phyloP scores from a whole-genome alignment of 2,113 vertebrate genomes.

The Hippocampus abdominalis region DNA sequence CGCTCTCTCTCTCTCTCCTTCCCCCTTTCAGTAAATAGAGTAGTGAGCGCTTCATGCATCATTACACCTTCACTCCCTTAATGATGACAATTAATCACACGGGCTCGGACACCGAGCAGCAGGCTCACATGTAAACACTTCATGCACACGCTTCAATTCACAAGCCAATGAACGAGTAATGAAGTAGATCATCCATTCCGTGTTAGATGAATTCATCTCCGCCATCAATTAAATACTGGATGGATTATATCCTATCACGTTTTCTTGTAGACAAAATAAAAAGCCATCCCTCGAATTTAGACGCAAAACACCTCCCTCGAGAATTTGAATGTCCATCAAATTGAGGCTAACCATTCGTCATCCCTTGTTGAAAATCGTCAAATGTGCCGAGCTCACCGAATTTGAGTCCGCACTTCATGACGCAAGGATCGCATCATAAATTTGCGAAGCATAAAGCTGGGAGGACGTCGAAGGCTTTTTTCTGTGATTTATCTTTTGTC shows the following conservation, averaged over 20 bases:
- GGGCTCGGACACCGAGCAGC: slow-evolving; percentile 1
- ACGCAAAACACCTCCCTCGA: no score
- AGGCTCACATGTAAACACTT: background rate
- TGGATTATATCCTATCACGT: no score
- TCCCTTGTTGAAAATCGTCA: background rate
- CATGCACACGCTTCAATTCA: background rate
- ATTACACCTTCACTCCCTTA: slow-evolving; percentile 9
- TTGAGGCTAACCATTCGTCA: background rate
- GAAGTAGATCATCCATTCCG: background rate
- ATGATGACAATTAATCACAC: slow-evolving; percentile 8
- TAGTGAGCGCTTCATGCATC: slow-evolving; percentile 6
- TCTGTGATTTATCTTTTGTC: background rate
- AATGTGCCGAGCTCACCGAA: background rate
- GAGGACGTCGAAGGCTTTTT: background rate
- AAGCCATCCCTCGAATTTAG: no score
- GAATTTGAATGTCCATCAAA: background rate
- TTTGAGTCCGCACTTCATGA: background rate
- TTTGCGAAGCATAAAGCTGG: background rate
- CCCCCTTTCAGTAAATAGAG: background rate
- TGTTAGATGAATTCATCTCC: background rate
- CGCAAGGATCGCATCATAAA: background rate
- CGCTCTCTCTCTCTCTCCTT: no score
- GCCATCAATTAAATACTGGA: background rate
- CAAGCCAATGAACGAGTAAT: background rate
- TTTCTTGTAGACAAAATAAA: no score